Conservation (phyloP, 1,140 invertebrate genomes). For the Macrosteles quadrilineatus region DNA sequence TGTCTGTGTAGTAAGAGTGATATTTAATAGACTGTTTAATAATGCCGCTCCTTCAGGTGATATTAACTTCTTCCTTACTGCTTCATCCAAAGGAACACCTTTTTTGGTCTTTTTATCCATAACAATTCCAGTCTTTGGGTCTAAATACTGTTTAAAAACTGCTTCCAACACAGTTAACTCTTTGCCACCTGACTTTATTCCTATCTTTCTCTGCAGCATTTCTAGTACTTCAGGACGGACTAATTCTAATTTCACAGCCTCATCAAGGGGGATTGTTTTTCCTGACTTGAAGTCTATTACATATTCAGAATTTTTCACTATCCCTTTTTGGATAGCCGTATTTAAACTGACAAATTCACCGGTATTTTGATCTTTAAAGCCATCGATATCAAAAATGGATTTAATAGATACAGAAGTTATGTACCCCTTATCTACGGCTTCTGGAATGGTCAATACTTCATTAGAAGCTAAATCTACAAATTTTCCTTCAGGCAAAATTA, state of each 20-base stretch:
- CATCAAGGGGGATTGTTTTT: slow-evolving; percentile 68
- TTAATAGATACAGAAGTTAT: slow-evolving; percentile 85
- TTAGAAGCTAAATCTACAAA: slow-evolving; percentile 71
- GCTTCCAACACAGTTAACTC: slow-evolving; percentile 85
- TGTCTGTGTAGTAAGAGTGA: slow-evolving; percentile 81
- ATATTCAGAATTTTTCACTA: slow-evolving; percentile 71
- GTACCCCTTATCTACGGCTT: slow-evolving; percentile 84
- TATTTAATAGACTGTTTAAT: slow-evolving; percentile 78
- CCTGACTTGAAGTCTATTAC: slow-evolving; percentile 73
- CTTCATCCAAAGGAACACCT: slow-evolving; percentile 79
- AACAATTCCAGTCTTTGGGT: slow-evolving; percentile 84
- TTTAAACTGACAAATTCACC: slow-evolving; percentile 83
- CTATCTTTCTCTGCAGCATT: slow-evolving; percentile 80
- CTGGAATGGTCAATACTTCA: slow-evolving; percentile 66
- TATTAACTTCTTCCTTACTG: slow-evolving; percentile 80
- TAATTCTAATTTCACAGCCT: slow-evolving; percentile 64
- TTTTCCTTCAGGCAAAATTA: slow-evolving; percentile 71
- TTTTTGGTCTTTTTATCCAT: slow-evolving; percentile 74
- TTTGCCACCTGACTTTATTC: slow-evolving; percentile 68
- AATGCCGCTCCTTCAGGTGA: slow-evolving; percentile 82
- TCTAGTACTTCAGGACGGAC: slow-evolving; percentile 78
- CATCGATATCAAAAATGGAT: slow-evolving; percentile 90
- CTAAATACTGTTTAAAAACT: slow-evolving; percentile 77
- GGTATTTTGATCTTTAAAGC: slow-evolving; percentile 81
- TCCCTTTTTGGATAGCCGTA: slow-evolving; percentile 75